Conservation (phyloP, 2,113 vertebrate species). For the Entomyzon cyanotis region DNA sequence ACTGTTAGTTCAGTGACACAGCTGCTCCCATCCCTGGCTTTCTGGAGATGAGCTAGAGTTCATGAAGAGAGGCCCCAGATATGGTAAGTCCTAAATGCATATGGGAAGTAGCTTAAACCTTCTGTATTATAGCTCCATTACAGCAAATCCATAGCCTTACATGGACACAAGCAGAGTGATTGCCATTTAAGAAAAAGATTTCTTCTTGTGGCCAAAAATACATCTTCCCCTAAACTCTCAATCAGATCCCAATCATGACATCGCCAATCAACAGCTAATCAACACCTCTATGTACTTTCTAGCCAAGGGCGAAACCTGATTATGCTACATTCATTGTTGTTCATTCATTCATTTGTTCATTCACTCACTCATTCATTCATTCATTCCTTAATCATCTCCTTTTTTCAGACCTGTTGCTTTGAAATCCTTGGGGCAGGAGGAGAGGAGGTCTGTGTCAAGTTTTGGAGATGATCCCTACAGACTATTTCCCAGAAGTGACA, state of each 20-base stretch:
- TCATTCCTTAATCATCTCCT: background rate
- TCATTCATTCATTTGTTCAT: background rate
- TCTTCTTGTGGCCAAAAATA: background rate
- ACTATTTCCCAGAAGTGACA: background rate
- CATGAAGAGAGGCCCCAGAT: background rate
- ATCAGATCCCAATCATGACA: background rate
- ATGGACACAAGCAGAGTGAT: background rate
- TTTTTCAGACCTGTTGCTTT: background rate
- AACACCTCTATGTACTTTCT: background rate
- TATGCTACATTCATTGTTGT: background rate
- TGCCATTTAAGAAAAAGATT: background rate
- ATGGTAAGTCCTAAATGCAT: background rate
- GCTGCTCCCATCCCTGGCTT: background rate
- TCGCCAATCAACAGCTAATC: background rate
- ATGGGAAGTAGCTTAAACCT: background rate
- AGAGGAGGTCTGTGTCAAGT: background rate
- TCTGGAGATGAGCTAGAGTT: background rate
- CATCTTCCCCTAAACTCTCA: fast-evolving
- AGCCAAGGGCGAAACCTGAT: background rate
- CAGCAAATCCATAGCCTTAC: background rate
- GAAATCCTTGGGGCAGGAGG: background rate
- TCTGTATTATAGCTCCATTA: background rate
- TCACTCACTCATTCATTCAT: background rate
- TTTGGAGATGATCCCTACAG: background rate
- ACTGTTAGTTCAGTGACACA: background rate